Conservation (phyloP, 2,797 vertebrate species). For the Myotis pilosus region DNA sequence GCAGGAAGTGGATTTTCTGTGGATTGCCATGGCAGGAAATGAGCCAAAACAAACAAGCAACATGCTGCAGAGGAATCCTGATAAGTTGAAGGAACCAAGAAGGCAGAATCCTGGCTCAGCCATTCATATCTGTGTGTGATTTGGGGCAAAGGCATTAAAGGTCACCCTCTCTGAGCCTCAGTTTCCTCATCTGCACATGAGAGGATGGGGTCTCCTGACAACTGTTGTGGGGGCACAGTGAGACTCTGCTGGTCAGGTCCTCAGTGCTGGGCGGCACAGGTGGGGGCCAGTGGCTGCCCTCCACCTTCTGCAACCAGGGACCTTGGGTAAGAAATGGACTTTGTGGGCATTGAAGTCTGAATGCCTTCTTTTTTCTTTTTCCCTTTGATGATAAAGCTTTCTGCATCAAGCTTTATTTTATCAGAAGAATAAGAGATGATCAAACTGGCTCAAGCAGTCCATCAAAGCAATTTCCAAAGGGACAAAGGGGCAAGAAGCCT, state of each 20-base stretch:
- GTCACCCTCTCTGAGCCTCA: background rate
- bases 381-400: background rate
- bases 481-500: background rate
- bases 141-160: background rate
- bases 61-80: background rate
- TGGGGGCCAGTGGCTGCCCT: background rate
- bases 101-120: background rate
- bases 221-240: background rate
- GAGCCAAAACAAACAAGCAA: background rate
- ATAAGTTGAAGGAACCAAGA: background rate
- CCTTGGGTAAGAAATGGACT: background rate
- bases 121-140: background rate
- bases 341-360: background rate
- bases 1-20: no score
- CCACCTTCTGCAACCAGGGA: background rate
- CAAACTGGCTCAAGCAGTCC: background rate
- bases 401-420: background rate
- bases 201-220: background rate
- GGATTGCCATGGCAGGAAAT: background rate
- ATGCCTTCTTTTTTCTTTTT: background rate
- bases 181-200: background rate
- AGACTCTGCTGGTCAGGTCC: background rate
- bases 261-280: background rate
- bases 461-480: background rate
- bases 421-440: background rate